phyloP scores from a whole-genome alignment of 2,797 vertebrate species.

The Melanotaenia maccullochi region DNA sequence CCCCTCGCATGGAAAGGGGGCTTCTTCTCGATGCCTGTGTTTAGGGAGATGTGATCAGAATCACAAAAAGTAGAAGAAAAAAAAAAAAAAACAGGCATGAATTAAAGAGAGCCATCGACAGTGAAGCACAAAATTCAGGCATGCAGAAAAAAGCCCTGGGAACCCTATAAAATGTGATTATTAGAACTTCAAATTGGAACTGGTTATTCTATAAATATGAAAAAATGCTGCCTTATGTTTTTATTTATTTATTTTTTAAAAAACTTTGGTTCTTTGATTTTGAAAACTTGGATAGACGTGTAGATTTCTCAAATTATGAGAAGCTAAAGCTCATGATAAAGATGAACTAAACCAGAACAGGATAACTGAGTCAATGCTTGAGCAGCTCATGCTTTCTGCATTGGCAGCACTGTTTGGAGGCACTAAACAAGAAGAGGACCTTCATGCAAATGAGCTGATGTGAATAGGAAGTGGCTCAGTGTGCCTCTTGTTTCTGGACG shows the following conservation, averaged over 20 bases:
- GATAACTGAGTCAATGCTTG: conserved; percentile 25
- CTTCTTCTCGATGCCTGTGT: conserved; percentile 56
- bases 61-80: conserved; percentile 29
- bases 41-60: conserved; percentile 50
- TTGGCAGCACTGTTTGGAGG: conserved; percentile 49
- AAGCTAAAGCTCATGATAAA: background rate
- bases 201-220: conserved; percentile 30
- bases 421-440: conserved; percentile 63
- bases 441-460: conserved; percentile 75
- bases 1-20: conserved; percentile 63
- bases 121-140: background rate
- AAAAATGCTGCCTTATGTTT: conserved; percentile 9
- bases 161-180: conserved; percentile 42
- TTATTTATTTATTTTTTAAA: conserved; percentile 9
- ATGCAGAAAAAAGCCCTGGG: conserved; percentile 15
- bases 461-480: conserved; percentile 77
- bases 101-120: conserved; percentile 39
- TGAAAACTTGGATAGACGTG: conserved; percentile 5
- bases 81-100: conserved; percentile 3
- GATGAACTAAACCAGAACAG: conserved; percentile 15
- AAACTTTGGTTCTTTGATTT: no score
- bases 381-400: conserved; percentile 33
- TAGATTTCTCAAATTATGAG: conserved; percentile 12
- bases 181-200: conserved; percentile 25
- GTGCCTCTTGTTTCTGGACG: conserved; percentile 75